Base-by-base conservation (phyloP, 2,113 vertebrate species). In the Lipotes vexillifer region DNA sequence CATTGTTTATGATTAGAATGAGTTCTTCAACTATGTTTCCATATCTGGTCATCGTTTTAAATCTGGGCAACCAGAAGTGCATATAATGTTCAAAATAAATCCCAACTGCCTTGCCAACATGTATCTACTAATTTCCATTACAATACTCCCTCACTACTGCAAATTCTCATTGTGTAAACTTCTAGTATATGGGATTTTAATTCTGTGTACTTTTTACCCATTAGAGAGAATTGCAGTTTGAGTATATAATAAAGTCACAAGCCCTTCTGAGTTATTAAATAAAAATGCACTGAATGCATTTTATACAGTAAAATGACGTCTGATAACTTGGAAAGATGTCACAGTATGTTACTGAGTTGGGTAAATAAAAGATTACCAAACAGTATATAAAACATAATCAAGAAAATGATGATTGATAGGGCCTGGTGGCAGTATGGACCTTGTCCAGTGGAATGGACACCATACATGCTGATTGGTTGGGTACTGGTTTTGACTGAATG, bases 111-210 rank as follows among this genome's bases (percentile, higher is more conserved):
- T 59, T 92, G 29, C 33, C 29, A 49, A 14, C 18, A 14, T 23
- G 11, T 14, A 33, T 82, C 69, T 85, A 59, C 75, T 88, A 86
- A 91, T 90, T 96, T 87, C 61, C 74, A 75, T 94, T 89, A 89
- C 38, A 88, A 66, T 46, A 63, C 5, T 78, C 15, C 15, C 29
- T 82, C 33, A 61, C 81, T 41, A 63, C 93, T 68, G 72, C 1
- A 59, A 96, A 85, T 55, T 93, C 71, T 91, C 72, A 94, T 83
- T 91, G 93, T 38, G 23, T 23, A 49, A 46, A 95, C 83, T 63
- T 87, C 83, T 44, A 95, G 66, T 49, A 61, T 74, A 93, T 83
- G 36, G 59, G 77, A 96, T 78, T 97, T 97, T 92, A 97, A 98
- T 96, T 94, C 89, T 96, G 33, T 89, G 55, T 92, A 89, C 69